Evolutionary conservation across 2,888 invertebrate genomes (phyloP).

Genomic region (Encarsia formosa): DNA sequence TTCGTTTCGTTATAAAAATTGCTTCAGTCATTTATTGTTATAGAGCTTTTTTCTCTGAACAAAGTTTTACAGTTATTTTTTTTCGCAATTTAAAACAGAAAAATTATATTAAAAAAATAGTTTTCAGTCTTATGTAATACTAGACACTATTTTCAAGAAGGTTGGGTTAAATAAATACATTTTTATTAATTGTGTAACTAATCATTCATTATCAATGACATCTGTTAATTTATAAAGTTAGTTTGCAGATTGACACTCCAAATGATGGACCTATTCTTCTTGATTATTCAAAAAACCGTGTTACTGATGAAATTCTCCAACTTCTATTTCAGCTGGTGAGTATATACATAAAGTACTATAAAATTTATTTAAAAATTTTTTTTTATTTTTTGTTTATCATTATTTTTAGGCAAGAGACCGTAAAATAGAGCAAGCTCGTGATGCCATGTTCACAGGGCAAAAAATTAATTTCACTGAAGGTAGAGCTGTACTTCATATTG

Average conservation of each 20-base stretch:
- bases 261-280: slow-evolving; percentile 86
- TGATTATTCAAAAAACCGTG: slow-evolving; percentile 95
- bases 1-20: not conserved
- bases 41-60: no score
- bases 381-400: slow-evolving; percentile 22
- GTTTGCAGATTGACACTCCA: slow-evolving; percentile 72
- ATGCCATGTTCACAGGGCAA: slow-evolving; percentile 89
- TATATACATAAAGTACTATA: slow-evolving; percentile 40
- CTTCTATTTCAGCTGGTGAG: slow-evolving; percentile 80
- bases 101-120: not conserved
- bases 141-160: not conserved
- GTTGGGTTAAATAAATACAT: slow-evolving; percentile 13
- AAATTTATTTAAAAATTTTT: slow-evolving; percentile 6
- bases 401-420: slow-evolving; percentile 62
- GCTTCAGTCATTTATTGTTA: no score
- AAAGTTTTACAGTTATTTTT: no score
- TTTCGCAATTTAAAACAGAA: not conserved
- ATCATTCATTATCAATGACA: no score
- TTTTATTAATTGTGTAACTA: no score
- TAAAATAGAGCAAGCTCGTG: slow-evolving; percentile 78
- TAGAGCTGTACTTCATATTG: slow-evolving; percentile 91
- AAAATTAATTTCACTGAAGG: slow-evolving; percentile 98
- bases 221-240: no score
- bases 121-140: slow-evolving; percentile 5
- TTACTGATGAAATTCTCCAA: slow-evolving; percentile 72